A percentile compares a stretch with the other conserved stretches of the same genome.
Conservation (phyloP, 2,888 invertebrate species). For the Hirtodrosophila alboralis region DNA sequence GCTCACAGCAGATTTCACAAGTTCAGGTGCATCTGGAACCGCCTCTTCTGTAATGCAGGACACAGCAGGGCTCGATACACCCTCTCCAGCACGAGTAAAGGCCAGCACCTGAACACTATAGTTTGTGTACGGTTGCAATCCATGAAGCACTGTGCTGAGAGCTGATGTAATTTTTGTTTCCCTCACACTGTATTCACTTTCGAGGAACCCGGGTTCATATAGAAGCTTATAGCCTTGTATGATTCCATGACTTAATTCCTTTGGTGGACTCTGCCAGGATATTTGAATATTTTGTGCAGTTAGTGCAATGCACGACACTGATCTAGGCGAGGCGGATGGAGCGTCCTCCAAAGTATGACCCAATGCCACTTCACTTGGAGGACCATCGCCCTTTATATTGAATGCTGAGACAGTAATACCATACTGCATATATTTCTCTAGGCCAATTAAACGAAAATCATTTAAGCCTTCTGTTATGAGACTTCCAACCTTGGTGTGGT, state of each 20-base stretch:
- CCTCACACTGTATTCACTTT: slow-evolving; percentile 81
- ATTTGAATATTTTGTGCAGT: slow-evolving; percentile 90
- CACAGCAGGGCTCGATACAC: slow-evolving; percentile 85
- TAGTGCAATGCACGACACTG: slow-evolving; percentile 88
- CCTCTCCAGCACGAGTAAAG: slow-evolving; percentile 87
- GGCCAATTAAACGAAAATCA: slow-evolving; percentile 87
- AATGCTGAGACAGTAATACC: slow-evolving; percentile 91
- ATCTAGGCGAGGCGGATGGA: slow-evolving; percentile 88
- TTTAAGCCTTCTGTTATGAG: slow-evolving; percentile 85
- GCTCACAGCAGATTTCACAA: slow-evolving; percentile 87
- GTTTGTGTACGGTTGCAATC: slow-evolving; percentile 87
- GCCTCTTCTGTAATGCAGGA: slow-evolving; percentile 87
- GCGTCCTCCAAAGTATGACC: slow-evolving; percentile 85
- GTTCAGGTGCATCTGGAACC: slow-evolving; percentile 86
- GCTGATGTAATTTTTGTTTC: slow-evolving; percentile 86
- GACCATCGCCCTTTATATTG: slow-evolving; percentile 92
- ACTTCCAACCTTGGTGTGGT: slow-evolving; percentile 83
- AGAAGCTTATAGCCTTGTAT: slow-evolving; percentile 91
- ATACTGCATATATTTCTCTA: slow-evolving; percentile 92
- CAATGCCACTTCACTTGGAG: slow-evolving; percentile 87
- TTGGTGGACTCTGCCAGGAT: slow-evolving; percentile 88
- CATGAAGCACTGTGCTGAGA: slow-evolving; percentile 85
- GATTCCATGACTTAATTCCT: slow-evolving; percentile 87
- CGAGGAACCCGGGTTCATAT: slow-evolving; percentile 85
- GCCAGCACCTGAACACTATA: slow-evolving; percentile 88